phyloP scores from a whole-genome alignment of 1,140 invertebrate genomes.

The Hestina assimilis region DNA sequence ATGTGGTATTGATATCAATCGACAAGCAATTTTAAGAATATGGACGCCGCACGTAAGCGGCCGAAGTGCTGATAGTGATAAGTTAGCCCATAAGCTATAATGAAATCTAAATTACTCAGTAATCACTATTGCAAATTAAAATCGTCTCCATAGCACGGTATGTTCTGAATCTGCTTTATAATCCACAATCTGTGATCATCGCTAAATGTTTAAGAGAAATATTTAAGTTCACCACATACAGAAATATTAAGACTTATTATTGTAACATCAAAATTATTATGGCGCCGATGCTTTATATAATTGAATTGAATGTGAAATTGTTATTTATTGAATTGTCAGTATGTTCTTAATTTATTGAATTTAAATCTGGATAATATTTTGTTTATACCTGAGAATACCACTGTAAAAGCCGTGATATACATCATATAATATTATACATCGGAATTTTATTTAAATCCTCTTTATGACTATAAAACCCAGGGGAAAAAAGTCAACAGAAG shows the following conservation, averaged over 20 bases:
- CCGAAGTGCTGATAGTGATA: slow-evolving; percentile 68
- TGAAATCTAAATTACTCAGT: slow-evolving; percentile 75
- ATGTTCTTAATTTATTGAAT: slow-evolving; percentile 71
- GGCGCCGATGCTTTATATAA: slow-evolving; percentile 58
- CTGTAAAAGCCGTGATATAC: slow-evolving; percentile 77
- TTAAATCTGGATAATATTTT: slow-evolving; percentile 71
- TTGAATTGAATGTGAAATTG: slow-evolving; percentile 67
- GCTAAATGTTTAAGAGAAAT: slow-evolving; percentile 71
- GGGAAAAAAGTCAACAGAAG: too few species aligned
- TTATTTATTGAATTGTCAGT: slow-evolving; percentile 74
- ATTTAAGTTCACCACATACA: slow-evolving; percentile 64
- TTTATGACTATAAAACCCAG: too few species aligned
- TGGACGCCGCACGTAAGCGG: slow-evolving; percentile 49
- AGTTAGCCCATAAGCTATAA: slow-evolving; percentile 74
- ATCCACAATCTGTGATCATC: slow-evolving; percentile 78
- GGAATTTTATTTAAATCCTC: slow-evolving; percentile 57
- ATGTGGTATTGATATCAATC: slow-evolving; percentile 74
- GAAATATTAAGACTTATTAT: slow-evolving; percentile 52
- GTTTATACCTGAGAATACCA: slow-evolving; percentile 74
- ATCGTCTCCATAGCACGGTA: slow-evolving; percentile 75
- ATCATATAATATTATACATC: slow-evolving; percentile 74
- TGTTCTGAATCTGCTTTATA: slow-evolving; percentile 75
- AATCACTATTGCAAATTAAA: slow-evolving; percentile 74
- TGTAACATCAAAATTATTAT: slow-evolving; percentile 62
- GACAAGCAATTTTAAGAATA: slow-evolving; percentile 70